Base-by-base conservation (phyloP, 2,888 invertebrate genomes). In the Drosophila nr. medialis region DNA sequence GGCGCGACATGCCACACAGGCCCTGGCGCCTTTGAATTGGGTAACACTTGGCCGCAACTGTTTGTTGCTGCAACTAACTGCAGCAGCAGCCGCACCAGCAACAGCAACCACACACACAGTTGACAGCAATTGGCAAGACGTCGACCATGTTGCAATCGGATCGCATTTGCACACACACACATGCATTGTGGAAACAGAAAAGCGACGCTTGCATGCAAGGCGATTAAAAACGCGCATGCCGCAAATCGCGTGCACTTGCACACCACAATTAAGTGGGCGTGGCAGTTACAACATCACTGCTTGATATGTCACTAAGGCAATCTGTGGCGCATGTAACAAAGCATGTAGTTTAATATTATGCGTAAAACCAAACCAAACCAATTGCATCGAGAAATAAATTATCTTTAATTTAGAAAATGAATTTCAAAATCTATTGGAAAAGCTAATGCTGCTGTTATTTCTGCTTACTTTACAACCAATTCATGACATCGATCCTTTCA, bases 81-180 rank as follows among this genome's bases (percentile, higher is more conserved):
- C 40, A n/a, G 36, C 40, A 30, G 53, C 54, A 50, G 42, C 36
- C n/a, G 32, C 24, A 24, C 24, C 24, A 24, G 24, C 40, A 30
- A 48, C 49, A 53, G 21, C 48, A 45, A 48, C 73, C 42, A 49
- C 51, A 45, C 21, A 13, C 55, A 63, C 63, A 66, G 60, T 55
- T 64, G 64, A 67, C 55, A 40, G 68, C 67, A 68, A 65, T 72
- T 70, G 72, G 59, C 59, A 72, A 64, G 64, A 62, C 45, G 64
- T 30, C 72, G 34, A 38, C 49, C n/a, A 61, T 80, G 72, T 67
- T 70, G 81, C 63, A 81, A 79, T 81, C 74, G 64, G 56, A 58
- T 64, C 65, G 40, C 77, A 68, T 62, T 67, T 76, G 59, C 51
- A 63, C 69, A 61, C 51, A 63, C 69, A 61, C 34, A 54, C 8